A percentile compares a stretch with the other conserved stretches of the same genome.
Conservation (phyloP, 2,797 vertebrate genomes). For the Myripristis jacobus region DNA sequence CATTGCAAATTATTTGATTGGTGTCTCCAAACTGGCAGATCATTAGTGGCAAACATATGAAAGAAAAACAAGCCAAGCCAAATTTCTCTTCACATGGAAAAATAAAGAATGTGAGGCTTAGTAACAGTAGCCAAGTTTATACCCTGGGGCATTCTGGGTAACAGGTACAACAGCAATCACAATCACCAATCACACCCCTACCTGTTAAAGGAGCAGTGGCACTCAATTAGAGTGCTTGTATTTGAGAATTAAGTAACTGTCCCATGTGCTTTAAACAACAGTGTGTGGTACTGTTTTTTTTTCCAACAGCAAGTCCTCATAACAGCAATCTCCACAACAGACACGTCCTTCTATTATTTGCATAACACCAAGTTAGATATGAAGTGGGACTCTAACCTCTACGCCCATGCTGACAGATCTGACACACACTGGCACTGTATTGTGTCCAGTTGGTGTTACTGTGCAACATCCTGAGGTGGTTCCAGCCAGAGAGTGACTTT, state of each 20-base stretch:
- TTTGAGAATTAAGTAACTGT: constrained; percentile 51
- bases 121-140: constrained; percentile 62
- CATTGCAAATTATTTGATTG: constrained; percentile 64
- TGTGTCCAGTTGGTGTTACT: neutral
- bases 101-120: constrained; percentile 60
- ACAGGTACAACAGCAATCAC: constrained; percentile 53
- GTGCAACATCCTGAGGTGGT: neutral
- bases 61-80: constrained; percentile 66
- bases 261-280: neutral
- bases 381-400: constrained; percentile 26
- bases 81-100: constrained; percentile 65
- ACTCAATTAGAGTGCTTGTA: constrained; percentile 56
- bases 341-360: constrained; percentile 15
- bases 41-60: constrained; percentile 58
- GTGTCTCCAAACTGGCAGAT: constrained; percentile 68
- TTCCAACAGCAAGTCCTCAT: too few species aligned
- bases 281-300: neutral
- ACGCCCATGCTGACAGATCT: neutral
- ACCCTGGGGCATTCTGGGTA: constrained; percentile 70
- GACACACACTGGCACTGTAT: neutral
- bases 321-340: neutral
- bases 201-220: constrained; percentile 42
- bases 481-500: neutral
- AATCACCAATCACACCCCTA: constrained; percentile 67
- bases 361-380: neutral